Evolutionary conservation across 2,113 vertebrate species (phyloP), one percentile per base, ranked within the genome.

Genomic region (Sardina pilchardus): DNA sequence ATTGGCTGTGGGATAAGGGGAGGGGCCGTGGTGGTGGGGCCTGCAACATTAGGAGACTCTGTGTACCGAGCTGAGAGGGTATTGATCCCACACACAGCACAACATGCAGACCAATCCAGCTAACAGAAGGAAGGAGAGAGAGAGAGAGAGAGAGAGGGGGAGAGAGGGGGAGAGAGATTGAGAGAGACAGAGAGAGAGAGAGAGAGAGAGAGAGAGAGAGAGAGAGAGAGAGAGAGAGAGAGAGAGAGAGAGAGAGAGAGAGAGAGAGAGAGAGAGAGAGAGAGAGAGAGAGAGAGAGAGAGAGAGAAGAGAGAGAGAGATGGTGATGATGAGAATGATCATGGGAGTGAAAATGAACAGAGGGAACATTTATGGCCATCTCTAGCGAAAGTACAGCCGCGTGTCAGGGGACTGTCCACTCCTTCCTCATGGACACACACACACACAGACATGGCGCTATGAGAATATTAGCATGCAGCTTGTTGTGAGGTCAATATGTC

Each of bases 1-100:
- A 95, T 94, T 94, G 92, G 90, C 90, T 91, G 87, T 67, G 90
- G 88, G 88, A 85, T 67, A 83, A 83, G 93, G 88, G 91, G 89
- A 89, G 86, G 91, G 86, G 91, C 82, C 88, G 91, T 42, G n/a
- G 89, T 91, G 67, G 67, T 16, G 14, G 87, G 89, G 89, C 92
- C 93, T 93, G 89, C 93, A 91, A 67, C 82, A 86, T 85, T 89
- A 80, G 89, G 30, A 88, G 89, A 83, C 80, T 42, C 83, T 88
- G 86, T 85, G 84, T 91, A 86, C 91, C 14, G 71, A 78, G 26
- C 34, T 78, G 71, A 78, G 71, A 90, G 86, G 87, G 85, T 94
- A 95, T 95, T 91, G 94, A 95, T 95, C 88, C 7, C 67, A 56
- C 88, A 53, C 3, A 6, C 39, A 42, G 39, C 89, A 85, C 90